phyloP scores from a whole-genome alignment of 2,888 invertebrate species.

The Andricus curvator region DNA sequence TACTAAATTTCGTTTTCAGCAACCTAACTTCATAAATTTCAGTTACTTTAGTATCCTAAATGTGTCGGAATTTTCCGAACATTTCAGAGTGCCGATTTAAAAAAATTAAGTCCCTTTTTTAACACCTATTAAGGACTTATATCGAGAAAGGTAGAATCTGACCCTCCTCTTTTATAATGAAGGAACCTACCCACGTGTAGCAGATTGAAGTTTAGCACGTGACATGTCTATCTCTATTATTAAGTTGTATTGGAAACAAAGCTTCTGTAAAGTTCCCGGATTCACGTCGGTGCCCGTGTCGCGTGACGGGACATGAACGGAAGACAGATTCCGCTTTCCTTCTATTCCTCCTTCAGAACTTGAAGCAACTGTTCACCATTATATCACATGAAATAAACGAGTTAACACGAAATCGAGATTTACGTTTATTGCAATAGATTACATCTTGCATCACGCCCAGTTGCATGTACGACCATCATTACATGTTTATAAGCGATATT shows the following conservation, averaged over 20 bases:
- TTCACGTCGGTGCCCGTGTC: neutral
- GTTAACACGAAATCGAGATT: neutral
- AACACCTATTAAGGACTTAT: too few relatives aligned
- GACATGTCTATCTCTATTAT: neutral
- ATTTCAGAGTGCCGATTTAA: too few relatives aligned
- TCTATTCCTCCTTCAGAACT: neutral
- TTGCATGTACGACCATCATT: too few relatives aligned
- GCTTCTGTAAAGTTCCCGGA: slow-evolving; percentile 3
- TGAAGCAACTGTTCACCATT: too few relatives aligned
- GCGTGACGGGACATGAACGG: neutral
- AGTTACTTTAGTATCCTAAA: too few relatives aligned
- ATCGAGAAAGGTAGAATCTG: neutral
- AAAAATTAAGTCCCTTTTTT: too few relatives aligned
- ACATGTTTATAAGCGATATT: too few relatives aligned
- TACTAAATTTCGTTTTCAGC: too few relatives aligned
- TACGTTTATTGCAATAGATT: neutral
- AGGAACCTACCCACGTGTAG: neutral
- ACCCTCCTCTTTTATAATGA: neutral
- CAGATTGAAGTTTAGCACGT: neutral
- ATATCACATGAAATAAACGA: neutral
- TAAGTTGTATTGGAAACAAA: neutral
- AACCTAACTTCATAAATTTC: too few relatives aligned
- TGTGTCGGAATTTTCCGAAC: too few relatives aligned
- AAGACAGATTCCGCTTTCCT: neutral
- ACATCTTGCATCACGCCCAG: too few relatives aligned